Evolutionary conservation across 2,113 vertebrate species (phyloP).

Genomic region (Pelodiscus sinensis): DNA sequence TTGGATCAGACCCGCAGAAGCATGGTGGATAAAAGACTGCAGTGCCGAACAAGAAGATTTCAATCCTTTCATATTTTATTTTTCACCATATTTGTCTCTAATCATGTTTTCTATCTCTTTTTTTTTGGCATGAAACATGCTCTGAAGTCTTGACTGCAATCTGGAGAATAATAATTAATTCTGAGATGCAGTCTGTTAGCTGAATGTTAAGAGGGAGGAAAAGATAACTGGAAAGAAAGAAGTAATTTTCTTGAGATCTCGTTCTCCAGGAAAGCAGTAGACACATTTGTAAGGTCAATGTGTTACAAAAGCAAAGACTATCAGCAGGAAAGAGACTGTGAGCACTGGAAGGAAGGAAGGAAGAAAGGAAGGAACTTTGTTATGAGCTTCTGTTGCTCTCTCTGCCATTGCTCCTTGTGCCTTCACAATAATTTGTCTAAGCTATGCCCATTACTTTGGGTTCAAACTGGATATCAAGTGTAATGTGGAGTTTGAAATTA

Average conservation of each 20-base stretch:
- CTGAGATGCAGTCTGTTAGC: not conserved
- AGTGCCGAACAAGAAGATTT: not conserved
- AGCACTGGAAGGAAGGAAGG: not conserved
- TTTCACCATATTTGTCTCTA: slow-evolving; percentile 20
- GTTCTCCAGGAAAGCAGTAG: slow-evolving; percentile 16
- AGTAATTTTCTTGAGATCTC: not conserved
- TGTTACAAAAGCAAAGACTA: slow-evolving; percentile 16
- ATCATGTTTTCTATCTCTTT: not conserved
- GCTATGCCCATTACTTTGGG: not conserved
- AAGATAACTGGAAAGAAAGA: not conserved
- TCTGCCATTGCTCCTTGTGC: not conserved
- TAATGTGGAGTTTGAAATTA: not conserved
- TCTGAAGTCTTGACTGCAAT: slow-evolving; percentile 36
- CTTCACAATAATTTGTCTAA: not conserved
- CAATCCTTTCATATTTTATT: not conserved
- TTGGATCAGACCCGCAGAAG: not conserved
- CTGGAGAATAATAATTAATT: slow-evolving; percentile 23
- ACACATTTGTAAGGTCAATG: not conserved
- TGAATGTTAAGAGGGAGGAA: slow-evolving; percentile 3
- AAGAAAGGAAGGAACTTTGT: not conserved
- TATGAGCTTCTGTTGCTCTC: not conserved
- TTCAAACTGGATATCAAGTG: not conserved
- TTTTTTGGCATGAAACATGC: not conserved
- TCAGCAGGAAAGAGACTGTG: not conserved
- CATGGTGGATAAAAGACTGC: not conserved